Evolutionary conservation across 2,888 invertebrate species (phyloP), one percentile per base, ranked within the genome.

Genomic region (Nycteola revayana): DNA sequence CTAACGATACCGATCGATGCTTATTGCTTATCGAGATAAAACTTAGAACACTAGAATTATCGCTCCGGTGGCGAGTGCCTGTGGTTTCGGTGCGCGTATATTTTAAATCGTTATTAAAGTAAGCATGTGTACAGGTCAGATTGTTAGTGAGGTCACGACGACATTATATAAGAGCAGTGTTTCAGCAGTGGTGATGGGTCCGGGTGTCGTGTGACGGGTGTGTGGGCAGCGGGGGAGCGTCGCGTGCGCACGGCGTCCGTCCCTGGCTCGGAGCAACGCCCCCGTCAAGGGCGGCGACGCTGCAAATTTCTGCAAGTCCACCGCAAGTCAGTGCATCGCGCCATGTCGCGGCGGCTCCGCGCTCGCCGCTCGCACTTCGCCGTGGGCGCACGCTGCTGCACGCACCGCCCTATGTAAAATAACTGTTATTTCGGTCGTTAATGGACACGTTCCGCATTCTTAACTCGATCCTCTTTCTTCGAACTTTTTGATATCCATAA

Each of bases 241-340:
- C 86, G 86, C 85, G 85, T 83, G 86, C 86, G 86, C 85, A 76
- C 72, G 63, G 67, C 71, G 79, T 75, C 75, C 85, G 87, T 87
- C 86, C 87, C 88, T 87, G 87, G 81, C 71, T 74, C 79, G 82
- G 88, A 84, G 85, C 88, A 88, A 87, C 87, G 88, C 84, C 88
- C 88, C 85, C 84, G 87, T 86, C 87, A 88, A 87, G 88, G 88
- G 88, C 88, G 88, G 85, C 87, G 85, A 83, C 86, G 86, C 70
- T 75, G 86, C 87, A 87, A 87, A 87, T 84, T 88, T 87, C 76
- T 87, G 87, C 87, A 87, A 87, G 85, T 83, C 83, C 79, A 76
- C 67, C 69, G 78, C 79, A 74, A 79, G 72, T 82, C 86, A 86
- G 85, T 87, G 87, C 87, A 88, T 83, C 85, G 83, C 79, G 86